These are phyloP conservation scores for Anhinga anhinga DNA, from an alignment of 2,113 vertebrate species.

Conservation along the genomic window DNA sequence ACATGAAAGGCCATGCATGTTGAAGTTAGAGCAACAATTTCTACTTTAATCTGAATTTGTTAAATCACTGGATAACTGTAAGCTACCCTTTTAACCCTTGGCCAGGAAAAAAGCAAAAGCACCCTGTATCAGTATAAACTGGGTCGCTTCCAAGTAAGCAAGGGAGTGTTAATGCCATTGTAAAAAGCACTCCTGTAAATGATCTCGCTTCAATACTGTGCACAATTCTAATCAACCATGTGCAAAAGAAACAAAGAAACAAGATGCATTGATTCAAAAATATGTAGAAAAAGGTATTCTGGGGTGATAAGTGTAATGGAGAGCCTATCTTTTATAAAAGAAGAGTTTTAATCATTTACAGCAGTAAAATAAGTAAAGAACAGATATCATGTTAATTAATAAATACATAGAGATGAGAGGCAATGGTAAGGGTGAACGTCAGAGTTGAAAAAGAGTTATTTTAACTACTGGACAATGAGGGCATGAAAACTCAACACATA, in stretches of 20 bases:
- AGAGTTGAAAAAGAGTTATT: background rate
- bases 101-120: background rate
- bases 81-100: background rate
- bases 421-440: background rate
- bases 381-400: background rate
- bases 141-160: background rate
- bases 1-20: background rate
- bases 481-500: constrained; percentile 8
- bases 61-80: background rate
- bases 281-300: background rate
- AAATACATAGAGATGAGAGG: background rate
- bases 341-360: background rate
- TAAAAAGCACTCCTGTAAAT: background rate
- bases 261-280: background rate
- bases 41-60: constrained; percentile 9
- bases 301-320: background rate
- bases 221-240: background rate
- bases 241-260: background rate
- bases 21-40: constrained; percentile 4
- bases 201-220: background rate
- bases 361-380: background rate
- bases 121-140: background rate
- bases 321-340: background rate
- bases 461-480: background rate
- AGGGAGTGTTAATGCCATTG: background rate